Evolutionary conservation across 2,113 vertebrate species (phyloP).

Genomic region (Vireo altiloquus): DNA sequence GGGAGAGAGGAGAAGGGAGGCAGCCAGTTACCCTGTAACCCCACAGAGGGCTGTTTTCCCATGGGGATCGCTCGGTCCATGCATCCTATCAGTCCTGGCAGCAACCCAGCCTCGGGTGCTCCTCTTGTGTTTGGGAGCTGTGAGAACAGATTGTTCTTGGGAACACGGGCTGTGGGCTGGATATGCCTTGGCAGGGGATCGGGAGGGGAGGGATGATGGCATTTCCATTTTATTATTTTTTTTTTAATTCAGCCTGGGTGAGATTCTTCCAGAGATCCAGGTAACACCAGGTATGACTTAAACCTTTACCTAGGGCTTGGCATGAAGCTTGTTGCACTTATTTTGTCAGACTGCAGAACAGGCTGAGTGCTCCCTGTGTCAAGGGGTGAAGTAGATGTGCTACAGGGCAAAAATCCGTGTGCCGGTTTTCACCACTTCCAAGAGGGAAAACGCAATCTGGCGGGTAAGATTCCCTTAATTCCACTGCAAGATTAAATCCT

Average conservation of each 20-base stretch:
- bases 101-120: not conserved
- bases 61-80: not conserved
- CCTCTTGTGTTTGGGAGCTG: not conserved
- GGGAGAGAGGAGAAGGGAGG: not conserved
- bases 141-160: constrained; percentile 20
- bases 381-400: not conserved
- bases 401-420: not conserved
- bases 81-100: constrained; percentile 14
- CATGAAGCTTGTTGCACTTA: not conserved
- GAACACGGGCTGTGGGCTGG: not conserved
- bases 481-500: not conserved
- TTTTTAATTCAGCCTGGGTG: not conserved
- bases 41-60: not conserved
- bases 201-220: not conserved
- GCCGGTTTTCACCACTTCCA: not conserved
- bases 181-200: not conserved
- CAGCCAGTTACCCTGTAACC: not conserved
- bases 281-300: not conserved
- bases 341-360: not conserved
- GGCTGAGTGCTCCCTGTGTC: not conserved
- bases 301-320: not conserved
- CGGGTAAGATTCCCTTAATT: not conserved
- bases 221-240: not conserved
- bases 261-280: not conserved
- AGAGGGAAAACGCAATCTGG: rapidly evolving